Conservation (phyloP, 64 coral and sea anemone species). For the Actinia equina region DNA sequence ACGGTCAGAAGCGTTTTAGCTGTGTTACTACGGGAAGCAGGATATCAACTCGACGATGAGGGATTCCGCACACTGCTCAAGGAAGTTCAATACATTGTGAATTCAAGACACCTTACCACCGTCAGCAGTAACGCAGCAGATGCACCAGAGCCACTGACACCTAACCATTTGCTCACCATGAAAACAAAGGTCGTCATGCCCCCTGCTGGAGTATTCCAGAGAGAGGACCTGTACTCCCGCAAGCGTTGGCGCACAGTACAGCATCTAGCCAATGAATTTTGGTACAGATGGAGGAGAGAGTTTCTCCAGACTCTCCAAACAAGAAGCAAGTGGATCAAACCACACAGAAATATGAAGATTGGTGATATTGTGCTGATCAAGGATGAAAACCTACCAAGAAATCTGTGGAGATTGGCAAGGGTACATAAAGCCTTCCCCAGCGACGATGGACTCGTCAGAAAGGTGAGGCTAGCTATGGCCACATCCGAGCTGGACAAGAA, state of each 20-base stretch:
- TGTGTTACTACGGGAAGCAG: too few species aligned
- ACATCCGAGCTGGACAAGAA: background rate
- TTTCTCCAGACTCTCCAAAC: too few species aligned
- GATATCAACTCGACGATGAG: conserved; percentile 22
- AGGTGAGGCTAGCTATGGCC: background rate
- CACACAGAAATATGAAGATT: conserved; percentile 3
- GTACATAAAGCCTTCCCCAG: background rate
- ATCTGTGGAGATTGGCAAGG: background rate
- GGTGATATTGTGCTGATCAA: background rate
- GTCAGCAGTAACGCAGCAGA: background rate
- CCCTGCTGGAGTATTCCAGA: conserved; percentile 8
- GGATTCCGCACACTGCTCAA: conserved; percentile 18
- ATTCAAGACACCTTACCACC: background rate
- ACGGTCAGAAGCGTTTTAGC: too few species aligned
- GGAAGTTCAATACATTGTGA: conserved; percentile 8
- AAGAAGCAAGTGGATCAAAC: conserved; percentile 5
- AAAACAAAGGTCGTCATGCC: conserved; percentile 25
- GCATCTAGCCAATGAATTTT: conserved; percentile 20
- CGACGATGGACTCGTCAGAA: background rate
- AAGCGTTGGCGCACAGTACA: conserved; percentile 10
- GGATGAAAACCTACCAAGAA: background rate
- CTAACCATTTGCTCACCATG: background rate
- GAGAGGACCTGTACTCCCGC: conserved; percentile 19
- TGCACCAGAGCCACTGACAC: conserved; percentile 1
- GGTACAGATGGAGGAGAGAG: too few species aligned